Base-by-base conservation (phyloP, 2,113 vertebrate species). In the Bubo blakistoni region DNA sequence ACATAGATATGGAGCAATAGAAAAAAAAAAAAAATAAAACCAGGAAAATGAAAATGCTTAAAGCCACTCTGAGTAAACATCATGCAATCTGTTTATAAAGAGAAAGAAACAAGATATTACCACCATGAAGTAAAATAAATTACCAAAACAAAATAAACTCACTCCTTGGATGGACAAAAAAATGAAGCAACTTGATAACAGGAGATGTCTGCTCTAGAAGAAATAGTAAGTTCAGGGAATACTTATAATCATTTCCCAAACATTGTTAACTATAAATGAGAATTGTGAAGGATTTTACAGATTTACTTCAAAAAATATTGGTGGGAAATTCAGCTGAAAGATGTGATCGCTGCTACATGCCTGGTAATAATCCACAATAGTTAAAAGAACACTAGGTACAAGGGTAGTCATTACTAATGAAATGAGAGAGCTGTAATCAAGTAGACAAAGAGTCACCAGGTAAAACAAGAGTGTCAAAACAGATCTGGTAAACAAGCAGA, bases 121-220 rank as follows among this genome's bases (percentile, higher is more conserved):
- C 15, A 84, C 44, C 44, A 79, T 79, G 89, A 83, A 87, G 44
- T 67, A 85, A 95, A 96, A 94, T 74, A 81, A 89, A 95, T 83
- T 91, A 76, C 38, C 18, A 82, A 74, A 87, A 32, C n/a, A 92
- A 91, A 87, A 96, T 40, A 92, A 86, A 83, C 42, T 74, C 67
- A 79, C 14, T 89, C 26, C 27, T 91, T 84, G 24, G 29, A 79
- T 89, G 32, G 47, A 66, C 34, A 82, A 83, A 79, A 79, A 90
- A 86, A 40, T 10, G 19, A 84, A 89, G 16, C 38, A 83, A 74
- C 57, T 84, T 26, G n/a, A 71, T 89, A 94, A 74, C 38, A 59
- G n/a, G 42, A 74, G 89, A 74, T 27, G 3, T 76, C 24, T 89
- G 42, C 25, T 89, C 30, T 81, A 69, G 34, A 89, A 87, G 69